These are phyloP conservation scores for Tympanuchus pallidicinctus DNA, from an alignment of 2,113 vertebrate genomes.

Conservation along the genomic window DNA sequence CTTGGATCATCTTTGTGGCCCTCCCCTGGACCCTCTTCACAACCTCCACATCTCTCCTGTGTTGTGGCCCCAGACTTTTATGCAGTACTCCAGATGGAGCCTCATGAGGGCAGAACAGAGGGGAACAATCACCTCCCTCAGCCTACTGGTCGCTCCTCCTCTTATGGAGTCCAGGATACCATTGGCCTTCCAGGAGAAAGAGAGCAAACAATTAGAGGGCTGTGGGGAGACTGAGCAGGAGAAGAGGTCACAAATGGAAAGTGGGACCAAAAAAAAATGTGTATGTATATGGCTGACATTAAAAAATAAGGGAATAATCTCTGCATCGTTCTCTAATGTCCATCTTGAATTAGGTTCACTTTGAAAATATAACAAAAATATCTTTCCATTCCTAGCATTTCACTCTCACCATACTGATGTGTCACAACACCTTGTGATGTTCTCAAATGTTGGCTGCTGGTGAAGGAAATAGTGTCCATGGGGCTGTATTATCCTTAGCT, in stretches of 20 bases:
- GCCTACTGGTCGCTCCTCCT: too few relatives aligned
- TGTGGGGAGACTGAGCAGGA: background rate
- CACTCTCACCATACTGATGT: accelerated
- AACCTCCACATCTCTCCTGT: too few relatives aligned
- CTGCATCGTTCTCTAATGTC: background rate
- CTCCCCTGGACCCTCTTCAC: too few relatives aligned
- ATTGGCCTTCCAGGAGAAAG: too few relatives aligned
- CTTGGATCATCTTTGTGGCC: too few relatives aligned
- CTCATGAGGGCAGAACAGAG: too few relatives aligned
- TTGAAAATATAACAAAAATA: background rate
- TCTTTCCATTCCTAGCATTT: background rate
- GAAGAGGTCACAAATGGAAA: background rate
- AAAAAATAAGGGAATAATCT: background rate
- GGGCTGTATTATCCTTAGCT: background rate
- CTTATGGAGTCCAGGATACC: too few relatives aligned
- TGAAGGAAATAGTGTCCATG: background rate
- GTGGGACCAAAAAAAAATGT: background rate
- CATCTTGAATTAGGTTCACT: background rate
- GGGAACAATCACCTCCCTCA: too few relatives aligned
- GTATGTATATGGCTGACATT: background rate
- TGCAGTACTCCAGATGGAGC: too few relatives aligned
- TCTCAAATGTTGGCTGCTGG: accelerated
- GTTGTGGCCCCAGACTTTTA: too few relatives aligned
- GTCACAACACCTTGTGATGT: background rate
- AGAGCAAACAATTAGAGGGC: background rate